Evolutionary conservation across 1,140 invertebrate species (phyloP).

Genomic region (Magallana angulata): DNA sequence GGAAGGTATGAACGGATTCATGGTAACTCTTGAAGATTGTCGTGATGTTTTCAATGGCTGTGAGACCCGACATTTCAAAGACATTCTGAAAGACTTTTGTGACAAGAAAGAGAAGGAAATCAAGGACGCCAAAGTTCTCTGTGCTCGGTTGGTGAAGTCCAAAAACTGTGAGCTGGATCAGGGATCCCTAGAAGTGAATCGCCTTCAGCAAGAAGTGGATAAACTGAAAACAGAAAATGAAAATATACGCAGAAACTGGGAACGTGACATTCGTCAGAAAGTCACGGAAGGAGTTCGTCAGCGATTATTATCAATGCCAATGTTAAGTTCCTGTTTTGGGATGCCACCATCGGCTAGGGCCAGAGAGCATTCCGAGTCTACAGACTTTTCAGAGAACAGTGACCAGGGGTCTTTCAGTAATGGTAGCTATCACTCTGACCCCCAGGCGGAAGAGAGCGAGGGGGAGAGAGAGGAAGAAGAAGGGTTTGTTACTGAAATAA

Average conservation of each 20-base stretch:
- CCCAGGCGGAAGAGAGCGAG: not conserved
- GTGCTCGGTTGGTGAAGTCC: slow-evolving; percentile 17
- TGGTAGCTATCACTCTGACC: not conserved
- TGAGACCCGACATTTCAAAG: slow-evolving; percentile 5
- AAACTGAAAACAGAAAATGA: slow-evolving; percentile 17
- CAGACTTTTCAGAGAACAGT: not conserved
- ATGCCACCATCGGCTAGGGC: not conserved
- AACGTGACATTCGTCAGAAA: slow-evolving; percentile 1
- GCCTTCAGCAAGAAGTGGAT: not conserved
- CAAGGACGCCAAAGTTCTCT: slow-evolving; percentile 14
- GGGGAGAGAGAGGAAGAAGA: not conserved
- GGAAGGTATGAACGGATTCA: not conserved
- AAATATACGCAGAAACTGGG: slow-evolving; percentile 25
- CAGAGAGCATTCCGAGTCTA: not conserved
- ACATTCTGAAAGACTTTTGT: slow-evolving; percentile 20
- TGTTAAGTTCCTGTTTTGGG: slow-evolving; percentile 10
- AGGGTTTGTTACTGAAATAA: not conserved
- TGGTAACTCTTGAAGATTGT: slow-evolving; percentile 7
- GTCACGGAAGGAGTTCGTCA: slow-evolving; percentile 19
- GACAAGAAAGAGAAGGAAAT: slow-evolving; percentile 20
- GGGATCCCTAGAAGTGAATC: not conserved
- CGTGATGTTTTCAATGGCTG: not conserved
- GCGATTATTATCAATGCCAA: not conserved
- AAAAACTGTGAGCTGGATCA: slow-evolving; percentile 27
- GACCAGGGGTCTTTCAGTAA: not conserved